These are phyloP conservation scores for Trematocara caparti DNA, from an alignment of 2,797 vertebrate genomes.

Conservation along the genomic window DNA sequence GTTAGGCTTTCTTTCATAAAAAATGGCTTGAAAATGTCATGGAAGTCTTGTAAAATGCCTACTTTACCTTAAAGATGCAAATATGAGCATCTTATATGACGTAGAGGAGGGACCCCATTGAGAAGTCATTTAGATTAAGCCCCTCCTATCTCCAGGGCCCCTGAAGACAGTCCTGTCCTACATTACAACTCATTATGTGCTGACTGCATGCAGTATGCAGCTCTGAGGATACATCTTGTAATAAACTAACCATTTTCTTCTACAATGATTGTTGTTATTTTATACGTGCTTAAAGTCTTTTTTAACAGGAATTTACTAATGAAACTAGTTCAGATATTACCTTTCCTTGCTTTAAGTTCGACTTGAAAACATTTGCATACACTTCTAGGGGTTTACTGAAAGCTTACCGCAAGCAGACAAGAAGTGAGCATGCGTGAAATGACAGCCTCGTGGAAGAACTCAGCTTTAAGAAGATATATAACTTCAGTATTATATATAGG, in stretches of 20 bases:
- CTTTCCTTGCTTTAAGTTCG: not conserved
- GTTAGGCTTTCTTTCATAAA: not conserved
- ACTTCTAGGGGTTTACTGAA: not conserved
- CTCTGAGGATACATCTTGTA: not conserved
- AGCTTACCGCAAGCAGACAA: not conserved
- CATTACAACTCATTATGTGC: not conserved
- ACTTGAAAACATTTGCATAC: not conserved
- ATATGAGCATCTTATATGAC: not conserved
- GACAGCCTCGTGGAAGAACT: not conserved
- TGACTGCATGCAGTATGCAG: not conserved
- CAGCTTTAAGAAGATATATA: not conserved
- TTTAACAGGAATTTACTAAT: not conserved
- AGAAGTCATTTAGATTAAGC: not conserved
- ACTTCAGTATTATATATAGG: not conserved
- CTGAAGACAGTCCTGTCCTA: not conserved
- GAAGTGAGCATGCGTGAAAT: not conserved
- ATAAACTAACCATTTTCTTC: not conserved
- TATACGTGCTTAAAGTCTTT: not conserved
- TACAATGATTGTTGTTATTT: not conserved
- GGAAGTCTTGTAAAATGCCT: not conserved
- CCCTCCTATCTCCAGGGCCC: not conserved
- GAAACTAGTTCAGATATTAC: not conserved
- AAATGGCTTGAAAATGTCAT: not conserved
- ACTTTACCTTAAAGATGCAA: not conserved
- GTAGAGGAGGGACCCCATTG: not conserved